Base-by-base conservation (phyloP, 2,797 vertebrate species). In the Poeciliopsis turneri region DNA sequence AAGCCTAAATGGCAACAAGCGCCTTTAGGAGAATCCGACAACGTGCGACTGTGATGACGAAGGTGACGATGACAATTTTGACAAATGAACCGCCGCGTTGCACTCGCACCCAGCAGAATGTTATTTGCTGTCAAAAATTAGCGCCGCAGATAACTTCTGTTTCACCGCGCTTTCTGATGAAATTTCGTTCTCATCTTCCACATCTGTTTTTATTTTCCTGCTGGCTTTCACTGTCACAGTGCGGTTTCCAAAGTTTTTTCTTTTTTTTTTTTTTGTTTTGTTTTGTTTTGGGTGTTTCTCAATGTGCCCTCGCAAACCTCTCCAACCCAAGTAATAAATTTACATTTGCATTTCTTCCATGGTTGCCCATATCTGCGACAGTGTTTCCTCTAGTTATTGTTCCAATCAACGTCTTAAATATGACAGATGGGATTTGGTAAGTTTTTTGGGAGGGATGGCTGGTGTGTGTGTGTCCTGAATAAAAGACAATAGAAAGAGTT, bases 161-260 rank as follows among this genome's bases (percentile, higher is more conserved):
- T 80, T 88, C 85, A 92, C 87, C 82, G 86, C 75, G 66, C 84
- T 91, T 94, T 90, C 83, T 91, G 92, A 91, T 78, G 76, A 69
- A 88, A 78, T 85, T 75, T 92, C 92, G 90, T 88, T 91, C 90
- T 92, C 73, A 82, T 91, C 86, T 89, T 92, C 82, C 84, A 94
- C 94, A 94, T 95, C 91, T 93, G 94, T 93, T 93, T 94, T 90
- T 91, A 89, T 95, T 95, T 95, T 92, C 82, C 87, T 87, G 30
- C 45, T 87, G 85, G 86, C 89, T 94, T 93, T 82, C 88, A 93
- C 83, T 87, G 87, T 95, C 92, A 95, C 78, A 80, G 70, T 87
- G 93, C 13, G 91, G 93, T 90, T 92, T 90, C 78, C 77, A 89
- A 84, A 82, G 87, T 91, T 91, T 84, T 77, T 13, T 25, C n/a